These are phyloP conservation scores for Nothoprocta perdicaria DNA, from an alignment of 2,113 vertebrate species.

Conservation along the genomic window DNA sequence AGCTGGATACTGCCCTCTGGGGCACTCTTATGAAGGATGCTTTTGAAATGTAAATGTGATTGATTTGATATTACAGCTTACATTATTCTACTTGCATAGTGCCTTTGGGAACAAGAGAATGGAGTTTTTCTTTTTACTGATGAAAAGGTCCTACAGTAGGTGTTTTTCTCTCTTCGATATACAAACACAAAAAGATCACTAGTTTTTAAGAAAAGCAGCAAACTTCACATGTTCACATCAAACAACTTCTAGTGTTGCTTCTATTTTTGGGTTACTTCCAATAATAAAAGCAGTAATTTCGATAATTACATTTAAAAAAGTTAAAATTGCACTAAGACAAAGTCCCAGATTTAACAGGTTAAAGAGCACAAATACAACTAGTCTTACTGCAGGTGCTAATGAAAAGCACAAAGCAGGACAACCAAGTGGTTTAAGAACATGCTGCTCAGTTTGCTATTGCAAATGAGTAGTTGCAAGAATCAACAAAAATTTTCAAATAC, in stretches of 20 bases:
- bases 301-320: background rate
- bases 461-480: background rate
- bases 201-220: background rate
- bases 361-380: background rate
- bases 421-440: background rate
- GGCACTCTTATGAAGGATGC: slow-evolving; percentile 21
- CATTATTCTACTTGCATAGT: slow-evolving; percentile 56
- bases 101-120: slow-evolving; percentile 59
- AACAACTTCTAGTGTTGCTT: background rate
- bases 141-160: slow-evolving; percentile 13
- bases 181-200: background rate
- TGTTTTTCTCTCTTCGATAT: background rate
- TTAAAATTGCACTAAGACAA: background rate
- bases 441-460: background rate
- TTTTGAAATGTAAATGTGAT: slow-evolving; percentile 73
- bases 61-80: slow-evolving; percentile 61
- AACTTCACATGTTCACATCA: background rate
- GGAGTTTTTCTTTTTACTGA: slow-evolving; percentile 49
- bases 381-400: background rate
- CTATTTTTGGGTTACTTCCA: background rate
- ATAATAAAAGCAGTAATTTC: background rate
- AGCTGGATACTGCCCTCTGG: slow-evolving; percentile 30
- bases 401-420: background rate
- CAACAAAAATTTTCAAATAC: background rate
- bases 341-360: background rate